Percentiles rank a stretch among this genome's conserved stretches.
These are phyloP conservation scores for Phlogophora meticulosa DNA, from an alignment of 2,888 invertebrate genomes.

Conservation along the genomic window DNA sequence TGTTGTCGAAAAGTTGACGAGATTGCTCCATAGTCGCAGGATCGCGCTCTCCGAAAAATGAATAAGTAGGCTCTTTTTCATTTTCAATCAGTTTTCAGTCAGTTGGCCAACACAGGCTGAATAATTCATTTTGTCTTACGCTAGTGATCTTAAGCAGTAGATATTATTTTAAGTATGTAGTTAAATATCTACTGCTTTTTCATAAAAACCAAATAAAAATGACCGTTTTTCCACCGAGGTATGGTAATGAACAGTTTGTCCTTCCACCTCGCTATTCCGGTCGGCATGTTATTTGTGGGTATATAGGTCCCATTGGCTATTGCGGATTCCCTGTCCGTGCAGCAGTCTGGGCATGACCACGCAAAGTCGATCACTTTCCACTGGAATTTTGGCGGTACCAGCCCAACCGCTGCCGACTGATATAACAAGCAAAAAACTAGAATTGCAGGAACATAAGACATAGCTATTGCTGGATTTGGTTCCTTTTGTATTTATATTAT, in stretches of 20 bases:
- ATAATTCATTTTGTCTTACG: too few relatives aligned
- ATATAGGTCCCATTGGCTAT: slow-evolving; percentile 90
- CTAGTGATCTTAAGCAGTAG: too few relatives aligned
- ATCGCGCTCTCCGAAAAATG: too few relatives aligned
- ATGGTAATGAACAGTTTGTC: slow-evolving; percentile 93
- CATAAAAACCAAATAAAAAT: neutral
- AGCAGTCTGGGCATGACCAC: slow-evolving; percentile 81
- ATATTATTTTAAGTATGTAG: neutral
- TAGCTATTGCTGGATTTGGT: slow-evolving; percentile 15
- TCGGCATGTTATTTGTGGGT: slow-evolving; percentile 92
- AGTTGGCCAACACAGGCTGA: too few relatives aligned
- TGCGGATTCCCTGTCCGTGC: slow-evolving; percentile 83
- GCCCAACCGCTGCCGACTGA: slow-evolving; percentile 49
- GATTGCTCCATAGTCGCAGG: too few relatives aligned
- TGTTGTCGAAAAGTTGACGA: too few relatives aligned
- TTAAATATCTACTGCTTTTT: neutral
- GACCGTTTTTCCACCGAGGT: slow-evolving; percentile 92
- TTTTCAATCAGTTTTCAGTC: too few relatives aligned
- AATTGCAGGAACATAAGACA: slow-evolving; percentile 46
- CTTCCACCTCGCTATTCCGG: slow-evolving; percentile 93
- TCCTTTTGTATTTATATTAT: slow-evolving; percentile 2
- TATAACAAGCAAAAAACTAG: slow-evolving; percentile 53
- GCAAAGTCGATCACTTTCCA: slow-evolving; percentile 93
- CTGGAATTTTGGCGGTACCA: slow-evolving; percentile 83
- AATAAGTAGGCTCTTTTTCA: too few relatives aligned